Base-by-base conservation (phyloP, 92 coral and sea anemone genomes). In the Heliopora coerulea region DNA sequence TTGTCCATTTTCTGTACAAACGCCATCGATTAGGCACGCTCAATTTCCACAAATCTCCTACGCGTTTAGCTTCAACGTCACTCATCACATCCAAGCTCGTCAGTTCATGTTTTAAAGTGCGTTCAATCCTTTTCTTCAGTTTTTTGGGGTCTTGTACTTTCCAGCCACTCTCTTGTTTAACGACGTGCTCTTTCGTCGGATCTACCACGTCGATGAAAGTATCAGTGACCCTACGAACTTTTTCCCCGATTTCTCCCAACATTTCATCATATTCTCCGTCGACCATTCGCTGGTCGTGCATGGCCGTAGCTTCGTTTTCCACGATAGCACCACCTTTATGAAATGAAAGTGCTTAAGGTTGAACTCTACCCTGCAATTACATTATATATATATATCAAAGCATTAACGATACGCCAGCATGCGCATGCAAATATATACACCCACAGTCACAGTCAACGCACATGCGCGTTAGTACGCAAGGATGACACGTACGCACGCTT, bases 1-100 rank as follows among this genome's bases (percentile, higher is more conserved):
- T 54, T 0, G 86, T 68, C 97, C 97, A 92, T 49, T 86, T 83
- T n/a, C 97, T 87, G 65, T 92, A 92, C 82, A 92, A 74, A 46
- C 91, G 84, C 97, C 97, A 92, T 49, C 89, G 87, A 42, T 92
- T 86, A 26, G 61, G 76, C 29, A 59, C 60, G 7, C 72, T 37
- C 41, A 92, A 56, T 2, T 18, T 40, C 91, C 93, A 89, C 12
- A 92, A 80, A 65, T 89, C 81, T 15, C 61, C 58, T 9, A 83
- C 87, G 30, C 74, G 19, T 23, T 15, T 35, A 32, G 83, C 91
- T 63, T 85, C 87, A 32, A 54, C 85, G 31, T 78, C 80, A 26
- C 80, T 50, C 97, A 92, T 87, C 65, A 87, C 81, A 44, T 92
- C 97, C 49, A 66, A 79, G 37, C 68, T 73, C 42, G 84, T 85